Percentiles rank a stretch among this genome's conserved stretches.
Conservation (phyloP, 2,888 invertebrate species). For the Cheiracanthium punctorium region DNA sequence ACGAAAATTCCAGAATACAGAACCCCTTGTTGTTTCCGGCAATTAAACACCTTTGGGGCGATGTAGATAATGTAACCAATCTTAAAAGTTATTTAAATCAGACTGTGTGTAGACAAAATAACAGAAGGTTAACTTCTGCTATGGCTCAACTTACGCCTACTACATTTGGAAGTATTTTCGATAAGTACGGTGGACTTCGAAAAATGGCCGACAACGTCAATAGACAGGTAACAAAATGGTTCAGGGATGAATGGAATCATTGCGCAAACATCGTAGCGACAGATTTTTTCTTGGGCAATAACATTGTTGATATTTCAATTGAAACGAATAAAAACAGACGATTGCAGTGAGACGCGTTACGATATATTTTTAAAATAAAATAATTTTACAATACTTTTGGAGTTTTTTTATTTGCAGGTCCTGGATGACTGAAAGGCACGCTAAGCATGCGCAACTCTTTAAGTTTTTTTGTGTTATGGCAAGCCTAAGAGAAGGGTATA, state of each 20-base stretch:
- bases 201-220: constrained; percentile 71
- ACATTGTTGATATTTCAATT: constrained; percentile 69
- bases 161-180: constrained; percentile 42
- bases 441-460: too few relatives aligned
- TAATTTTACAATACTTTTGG: too few relatives aligned
- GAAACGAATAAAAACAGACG: constrained; percentile 51
- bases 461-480: too few relatives aligned
- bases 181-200: constrained; percentile 71
- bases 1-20: constrained; percentile 76
- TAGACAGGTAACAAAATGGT: constrained; percentile 64
- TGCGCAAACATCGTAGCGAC: constrained; percentile 72
- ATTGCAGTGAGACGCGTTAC: neutral
- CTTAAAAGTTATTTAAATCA: constrained; percentile 79
- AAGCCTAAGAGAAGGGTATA: too few relatives aligned
- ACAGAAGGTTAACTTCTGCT: constrained; percentile 42
- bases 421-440: too few relatives aligned
- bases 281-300: constrained; percentile 72
- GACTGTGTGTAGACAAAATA: constrained; percentile 48
- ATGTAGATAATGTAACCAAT: constrained; percentile 79
- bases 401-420: too few relatives aligned
- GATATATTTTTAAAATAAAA: neutral
- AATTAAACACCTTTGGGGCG: constrained; percentile 79
- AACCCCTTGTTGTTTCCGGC: constrained; percentile 51
- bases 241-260: constrained; percentile 67
- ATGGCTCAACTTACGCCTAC: constrained; percentile 72